A percentile compares a stretch with the other conserved stretches of the same genome.
Conservation (phyloP, 2,113 vertebrate species). For the Neogale vison region DNA sequence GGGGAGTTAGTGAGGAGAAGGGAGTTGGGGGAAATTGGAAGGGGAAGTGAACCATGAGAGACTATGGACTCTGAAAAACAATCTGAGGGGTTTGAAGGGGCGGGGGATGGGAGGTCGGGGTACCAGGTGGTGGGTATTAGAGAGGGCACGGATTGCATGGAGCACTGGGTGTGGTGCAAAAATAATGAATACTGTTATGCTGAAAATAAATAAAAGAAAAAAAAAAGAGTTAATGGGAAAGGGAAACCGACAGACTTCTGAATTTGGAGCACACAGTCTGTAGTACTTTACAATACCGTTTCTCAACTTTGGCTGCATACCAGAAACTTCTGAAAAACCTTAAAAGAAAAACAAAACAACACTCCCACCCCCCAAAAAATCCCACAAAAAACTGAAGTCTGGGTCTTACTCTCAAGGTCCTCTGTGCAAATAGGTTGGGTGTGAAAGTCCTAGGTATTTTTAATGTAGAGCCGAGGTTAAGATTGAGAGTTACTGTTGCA, state of each 20-base stretch:
- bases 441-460: background rate
- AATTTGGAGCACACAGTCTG: background rate
- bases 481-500: background rate
- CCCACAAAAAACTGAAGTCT: background rate
- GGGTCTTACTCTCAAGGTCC: background rate
- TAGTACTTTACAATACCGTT: background rate
- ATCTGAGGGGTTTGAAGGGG: too few species aligned
- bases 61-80: too few species aligned
- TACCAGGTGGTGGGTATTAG: too few species aligned
- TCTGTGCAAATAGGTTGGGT: background rate
- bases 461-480: background rate
- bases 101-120: too few species aligned
- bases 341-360: background rate
- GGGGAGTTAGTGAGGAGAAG: too few species aligned
- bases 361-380: too few species aligned
- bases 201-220: too few species aligned
- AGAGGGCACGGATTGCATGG: too few species aligned
- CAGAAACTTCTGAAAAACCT: background rate
- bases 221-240: background rate
- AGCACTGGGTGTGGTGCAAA: too few species aligned
- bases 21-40: too few species aligned
- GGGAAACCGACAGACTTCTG: background rate
- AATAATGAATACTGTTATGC: too few species aligned
- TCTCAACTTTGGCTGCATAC: background rate
- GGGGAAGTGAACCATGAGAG: too few species aligned